Percentiles rank a stretch among this genome's conserved stretches.
These are phyloP conservation scores for Aeoliscus strigatus DNA, from an alignment of 2,797 vertebrate genomes.

Conservation along the genomic window DNA sequence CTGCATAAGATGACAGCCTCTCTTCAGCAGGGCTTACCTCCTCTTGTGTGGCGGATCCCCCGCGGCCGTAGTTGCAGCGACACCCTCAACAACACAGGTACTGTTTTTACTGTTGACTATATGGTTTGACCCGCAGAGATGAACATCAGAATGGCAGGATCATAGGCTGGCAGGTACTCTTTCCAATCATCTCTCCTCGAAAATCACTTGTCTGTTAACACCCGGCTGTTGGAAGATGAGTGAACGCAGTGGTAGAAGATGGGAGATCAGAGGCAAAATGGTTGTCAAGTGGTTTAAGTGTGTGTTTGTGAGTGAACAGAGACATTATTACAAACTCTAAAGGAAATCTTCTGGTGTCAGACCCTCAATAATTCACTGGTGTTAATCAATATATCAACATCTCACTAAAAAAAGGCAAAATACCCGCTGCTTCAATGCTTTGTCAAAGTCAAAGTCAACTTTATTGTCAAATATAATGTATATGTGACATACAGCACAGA, in stretches of 20 bases:
- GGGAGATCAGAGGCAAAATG: conserved; percentile 50
- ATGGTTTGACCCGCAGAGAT: conserved; percentile 28
- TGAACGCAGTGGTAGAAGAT: conserved; percentile 29
- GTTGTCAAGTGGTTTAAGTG: conserved; percentile 41
- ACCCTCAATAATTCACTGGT: too few species aligned
- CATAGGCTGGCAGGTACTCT: conserved; percentile 27
- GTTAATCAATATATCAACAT: not conserved
- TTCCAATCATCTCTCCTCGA: conserved; percentile 8
- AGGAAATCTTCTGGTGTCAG: conserved; percentile 8
- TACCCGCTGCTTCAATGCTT: too few species aligned
- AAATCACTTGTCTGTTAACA: conserved; percentile 54
- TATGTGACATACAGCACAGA: too few species aligned
- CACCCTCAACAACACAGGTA: conserved; percentile 55
- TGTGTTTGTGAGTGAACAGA: conserved; percentile 42
- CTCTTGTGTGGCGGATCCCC: conserved; percentile 66
- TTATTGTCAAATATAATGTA: too few species aligned
- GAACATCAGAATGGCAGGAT: conserved; percentile 36
- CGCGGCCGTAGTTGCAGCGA: conserved; percentile 46
- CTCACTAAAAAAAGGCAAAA: too few species aligned
- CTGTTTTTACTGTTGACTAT: too few species aligned
- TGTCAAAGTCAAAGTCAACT: too few species aligned
- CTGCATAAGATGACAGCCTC: conserved; percentile 61
- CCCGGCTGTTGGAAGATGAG: conserved; percentile 6
- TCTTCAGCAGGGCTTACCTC: conserved; percentile 65
- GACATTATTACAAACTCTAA: conserved; percentile 9